A percentile compares a stretch with the other conserved stretches of the same genome.
Evolutionary conservation across 2,888 invertebrate species (phyloP).

Genomic region (Tyria jacobaeae): DNA sequence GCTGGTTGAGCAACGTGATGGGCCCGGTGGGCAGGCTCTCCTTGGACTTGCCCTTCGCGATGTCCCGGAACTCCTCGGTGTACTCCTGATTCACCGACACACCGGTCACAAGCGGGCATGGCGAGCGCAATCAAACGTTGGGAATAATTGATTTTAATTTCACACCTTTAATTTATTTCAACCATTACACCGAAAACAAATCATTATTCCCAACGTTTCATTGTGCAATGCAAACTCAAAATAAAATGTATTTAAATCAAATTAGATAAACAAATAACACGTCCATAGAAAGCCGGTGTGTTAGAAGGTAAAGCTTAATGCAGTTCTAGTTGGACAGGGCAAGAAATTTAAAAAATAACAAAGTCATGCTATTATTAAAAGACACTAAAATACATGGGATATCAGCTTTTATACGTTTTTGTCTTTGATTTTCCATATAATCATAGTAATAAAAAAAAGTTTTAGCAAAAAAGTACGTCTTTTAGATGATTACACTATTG

Average conservation of each 20-base stretch:
- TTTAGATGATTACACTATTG: background rate
- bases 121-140: conserved; percentile 62
- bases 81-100: conserved; percentile 91
- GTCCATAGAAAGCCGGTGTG: conserved; percentile 79
- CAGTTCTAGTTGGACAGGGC: conserved; percentile 39
- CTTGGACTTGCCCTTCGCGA: conserved; percentile 97
- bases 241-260: conserved; percentile 62
- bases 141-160: conserved; percentile 45
- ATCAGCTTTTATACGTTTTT: conserved; percentile 21
- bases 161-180: too few relatives aligned
- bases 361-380: conserved; percentile 62
- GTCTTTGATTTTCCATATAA: background rate
- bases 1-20: conserved; percentile 98
- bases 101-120: conserved; percentile 80
- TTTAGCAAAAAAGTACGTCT: too few relatives aligned
- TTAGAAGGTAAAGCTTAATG: conserved; percentile 58
- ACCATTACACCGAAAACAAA: too few relatives aligned
- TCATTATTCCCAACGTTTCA: conserved; percentile 72
- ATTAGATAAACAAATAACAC: conserved; percentile 65
- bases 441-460: background rate
- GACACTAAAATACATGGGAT: conserved; percentile 24
- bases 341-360: conserved; percentile 34
- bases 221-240: conserved; percentile 80
- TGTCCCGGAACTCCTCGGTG: conserved; percentile 98
- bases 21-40: conserved; percentile 96